Base-by-base conservation (phyloP, 2,888 invertebrate species). In the Silvanus unidentatus region DNA sequence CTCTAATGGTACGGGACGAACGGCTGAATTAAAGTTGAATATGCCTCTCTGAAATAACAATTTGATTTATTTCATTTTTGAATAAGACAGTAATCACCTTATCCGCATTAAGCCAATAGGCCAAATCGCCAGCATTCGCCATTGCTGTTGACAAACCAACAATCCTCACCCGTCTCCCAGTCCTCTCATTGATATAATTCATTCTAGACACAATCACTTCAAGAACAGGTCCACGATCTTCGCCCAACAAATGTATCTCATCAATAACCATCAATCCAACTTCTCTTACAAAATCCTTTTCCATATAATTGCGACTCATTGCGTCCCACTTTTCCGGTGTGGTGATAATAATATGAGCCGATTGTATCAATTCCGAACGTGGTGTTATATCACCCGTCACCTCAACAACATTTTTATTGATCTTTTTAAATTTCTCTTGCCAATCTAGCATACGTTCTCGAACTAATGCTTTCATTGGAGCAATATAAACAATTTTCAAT, bases 251-350 rank as follows among this genome's bases (percentile, higher is more conserved):
- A 75, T 99, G 99, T 60, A 99, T 98, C 75, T 99, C 99, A 69
- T 99, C 99, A 53, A 99, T 97, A 22, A 99, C 85, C 51, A 98
- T 88, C 5, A 98, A 75, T 0, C 88, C 85, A 0, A 98, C 95
- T 60, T 91, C 82, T 44, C 83, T 81, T 0, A 99, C 98, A 64
- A 98, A 99, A 69, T 85, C 86, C 57, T 99, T 80, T 0, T 93
- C 96, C 66, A 97, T 95, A 98, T 98, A 99, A 49, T 93, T 94
- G 47, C 98, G 81, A 72, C 95, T 96, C 63, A 99, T 92, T 42
- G 98, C 98, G 72, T 99, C 99, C 99, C 99, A 99, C 70, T 99
- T 99, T 73, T 99, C 99, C 0, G 99, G 99, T 0, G 99, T 99
- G 0, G 99, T 99, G 0, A 99, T 94, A 55, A 99, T 98, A 1